Base-by-base conservation (phyloP, 2,797 vertebrate species). In the Anguilla marmorata region DNA sequence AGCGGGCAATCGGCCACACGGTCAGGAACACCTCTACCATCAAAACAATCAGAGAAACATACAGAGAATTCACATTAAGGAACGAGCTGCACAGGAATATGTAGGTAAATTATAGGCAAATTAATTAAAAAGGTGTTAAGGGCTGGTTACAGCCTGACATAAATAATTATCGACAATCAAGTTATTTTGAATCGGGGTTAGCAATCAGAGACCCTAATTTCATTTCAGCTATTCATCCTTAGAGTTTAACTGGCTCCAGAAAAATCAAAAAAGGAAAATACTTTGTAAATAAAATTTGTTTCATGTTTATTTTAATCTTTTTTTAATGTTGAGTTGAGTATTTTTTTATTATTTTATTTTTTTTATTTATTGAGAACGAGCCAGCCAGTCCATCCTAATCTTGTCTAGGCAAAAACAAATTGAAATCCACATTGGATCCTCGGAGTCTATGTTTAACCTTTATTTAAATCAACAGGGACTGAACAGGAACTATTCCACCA, bases 1-100 rank as follows among this genome's bases (percentile, higher is more conserved):
- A 85, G 56, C 84, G 84, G 1, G 14, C 56, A 45, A 85, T 33
- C 11, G 84, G 58, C 84, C 84, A 85, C 30, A 85, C 58, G 2
- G 0, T 24, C 16, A 85, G 37, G 33, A 85, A 60, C 3, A 85
- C 58, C 30, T 85, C 84, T 85, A 19, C 12, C 9, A 50, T 63
- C 5, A 85, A 85, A 85, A 58, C 2, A 60, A 85, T 5, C n/a
- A 58, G 24, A 76, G 3, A 85, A 63, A 60, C 63, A 66, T 27
- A 8, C 63, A 66, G 16, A 21, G 14, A 41, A 79, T 19, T 12
- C 9, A 74, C 72, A 74, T 74, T 74, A 12, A 33, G 27, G 30
- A 74, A 37, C n/a, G 24, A 69, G 16, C 58, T 58, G 54, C 16
- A 58, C 54, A 58, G 54, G 54, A 58, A 58, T 16, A 58, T 12